phyloP scores from a whole-genome alignment of 2,888 invertebrate species.

The Malachius bipustulatus region DNA sequence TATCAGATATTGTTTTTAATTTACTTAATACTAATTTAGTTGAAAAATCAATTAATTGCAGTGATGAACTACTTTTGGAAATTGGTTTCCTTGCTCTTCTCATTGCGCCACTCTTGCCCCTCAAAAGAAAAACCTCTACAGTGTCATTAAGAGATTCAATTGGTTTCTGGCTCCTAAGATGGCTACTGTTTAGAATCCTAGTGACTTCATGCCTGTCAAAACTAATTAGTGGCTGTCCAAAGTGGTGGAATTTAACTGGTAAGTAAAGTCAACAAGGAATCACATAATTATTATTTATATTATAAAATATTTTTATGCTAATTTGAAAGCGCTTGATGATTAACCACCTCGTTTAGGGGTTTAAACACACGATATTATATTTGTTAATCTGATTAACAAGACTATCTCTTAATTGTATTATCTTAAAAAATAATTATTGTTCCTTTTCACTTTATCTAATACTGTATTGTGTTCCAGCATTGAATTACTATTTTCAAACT shows the following conservation, averaged over 20 bases:
- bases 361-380: too few relatives aligned
- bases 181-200: slow-evolving; percentile 61
- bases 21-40: too few relatives aligned
- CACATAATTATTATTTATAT: slow-evolving; percentile 1
- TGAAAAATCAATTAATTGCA: too few relatives aligned
- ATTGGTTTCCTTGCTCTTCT: slow-evolving; percentile 57
- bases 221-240: slow-evolving; percentile 55
- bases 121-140: slow-evolving; percentile 34
- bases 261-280: too few relatives aligned
- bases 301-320: background rate
- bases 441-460: too few relatives aligned
- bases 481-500: slow-evolving; percentile 58
- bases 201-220: slow-evolving; percentile 62
- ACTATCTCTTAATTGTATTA: too few relatives aligned
- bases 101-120: slow-evolving; percentile 50
- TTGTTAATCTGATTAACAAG: too few relatives aligned
- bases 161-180: slow-evolving; percentile 55
- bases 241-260: slow-evolving; percentile 71
- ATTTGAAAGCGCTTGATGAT: too few relatives aligned
- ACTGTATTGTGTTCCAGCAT: slow-evolving; percentile 37
- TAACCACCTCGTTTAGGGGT: too few relatives aligned
- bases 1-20: too few relatives aligned
- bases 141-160: slow-evolving; percentile 42
- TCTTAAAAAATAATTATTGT: too few relatives aligned
- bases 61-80: slow-evolving; percentile 64